A percentile compares a stretch with the other conserved stretches of the same genome.
Evolutionary conservation across 2,797 vertebrate genomes (phyloP).

Genomic region (Hippoglossus hippoglossus): DNA sequence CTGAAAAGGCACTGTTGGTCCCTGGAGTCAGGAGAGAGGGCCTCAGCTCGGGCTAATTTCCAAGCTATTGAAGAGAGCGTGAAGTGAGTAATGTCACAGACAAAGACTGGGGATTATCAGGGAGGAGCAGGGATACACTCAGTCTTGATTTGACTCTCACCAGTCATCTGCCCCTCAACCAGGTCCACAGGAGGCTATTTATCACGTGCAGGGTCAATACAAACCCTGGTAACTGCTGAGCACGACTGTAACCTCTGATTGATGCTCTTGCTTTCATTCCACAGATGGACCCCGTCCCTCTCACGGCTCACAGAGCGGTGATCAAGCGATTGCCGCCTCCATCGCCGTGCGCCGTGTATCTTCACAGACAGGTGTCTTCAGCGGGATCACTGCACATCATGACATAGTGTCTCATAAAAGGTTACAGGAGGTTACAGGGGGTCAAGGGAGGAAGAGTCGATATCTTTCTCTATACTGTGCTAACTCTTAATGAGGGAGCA

Average conservation of each 20-base stretch:
- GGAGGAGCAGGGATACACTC: slow-evolving; percentile 38
- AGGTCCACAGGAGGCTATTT: slow-evolving; percentile 56
- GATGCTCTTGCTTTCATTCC: slow-evolving; percentile 63
- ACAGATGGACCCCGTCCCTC: slow-evolving; percentile 43
- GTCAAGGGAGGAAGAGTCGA: not conserved
- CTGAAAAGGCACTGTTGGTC: not conserved
- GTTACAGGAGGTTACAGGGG: not conserved
- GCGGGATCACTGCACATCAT: slow-evolving; percentile 9
- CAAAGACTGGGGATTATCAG: slow-evolving; percentile 24
- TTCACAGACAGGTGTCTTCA: not conserved
- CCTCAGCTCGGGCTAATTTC: slow-evolving; percentile 1
- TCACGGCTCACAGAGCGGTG: slow-evolving; percentile 9
- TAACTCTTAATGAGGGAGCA: slow-evolving; percentile 2
- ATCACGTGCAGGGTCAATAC: slow-evolving; percentile 70
- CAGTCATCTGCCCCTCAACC: slow-evolving; percentile 33
- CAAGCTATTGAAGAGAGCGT: slow-evolving; percentile 14
- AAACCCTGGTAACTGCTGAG: slow-evolving; percentile 68
- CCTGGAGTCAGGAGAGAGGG: not conserved
- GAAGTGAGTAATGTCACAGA: slow-evolving; percentile 23
- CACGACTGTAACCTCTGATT: slow-evolving; percentile 66
- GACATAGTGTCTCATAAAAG: slow-evolving; percentile 11
- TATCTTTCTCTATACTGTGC: not conserved
- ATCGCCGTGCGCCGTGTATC: slow-evolving; percentile 33
- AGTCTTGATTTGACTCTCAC: slow-evolving; percentile 40
- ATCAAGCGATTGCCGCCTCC: slow-evolving; percentile 43